Evolutionary conservation across 2,797 vertebrate genomes (phyloP).

Genomic region (Kryptopterus vitreolus): DNA sequence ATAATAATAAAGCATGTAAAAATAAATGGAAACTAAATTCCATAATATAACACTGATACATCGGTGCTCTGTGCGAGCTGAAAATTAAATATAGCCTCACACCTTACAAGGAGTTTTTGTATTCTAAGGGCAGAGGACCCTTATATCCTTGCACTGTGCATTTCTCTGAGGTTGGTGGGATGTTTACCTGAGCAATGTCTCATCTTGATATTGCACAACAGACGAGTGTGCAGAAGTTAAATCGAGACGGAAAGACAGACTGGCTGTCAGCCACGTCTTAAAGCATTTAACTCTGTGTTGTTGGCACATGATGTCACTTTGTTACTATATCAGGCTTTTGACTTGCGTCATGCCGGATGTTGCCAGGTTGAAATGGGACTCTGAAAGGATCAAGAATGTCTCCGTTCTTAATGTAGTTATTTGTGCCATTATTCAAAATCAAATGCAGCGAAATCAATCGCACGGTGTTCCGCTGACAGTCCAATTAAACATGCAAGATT

Average conservation of each 20-base stretch:
- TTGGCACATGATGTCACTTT: constrained; percentile 46
- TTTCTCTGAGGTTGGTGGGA: constrained; percentile 28
- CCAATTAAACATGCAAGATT: constrained; percentile 50
- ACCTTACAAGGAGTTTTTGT: constrained; percentile 46
- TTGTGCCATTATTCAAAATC: not conserved
- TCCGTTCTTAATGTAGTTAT: constrained; percentile 33
- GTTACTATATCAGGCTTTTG: constrained; percentile 35
- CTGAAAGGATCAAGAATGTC: constrained; percentile 39
- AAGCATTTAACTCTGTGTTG: constrained; percentile 29
- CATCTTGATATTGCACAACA: constrained; percentile 8
- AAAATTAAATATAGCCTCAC: constrained; percentile 36
- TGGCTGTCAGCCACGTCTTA: constrained; percentile 14
- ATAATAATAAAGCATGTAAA: constrained; percentile 18
- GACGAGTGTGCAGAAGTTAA: constrained; percentile 28
- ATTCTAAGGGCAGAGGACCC: constrained; percentile 39
- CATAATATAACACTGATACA: not conserved
- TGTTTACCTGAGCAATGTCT: constrained; percentile 31
- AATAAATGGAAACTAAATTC: not conserved
- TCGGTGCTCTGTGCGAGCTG: constrained; percentile 4
- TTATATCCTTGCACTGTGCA: constrained; percentile 32
- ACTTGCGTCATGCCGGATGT: constrained; percentile 39
- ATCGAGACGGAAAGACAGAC: constrained; percentile 45
- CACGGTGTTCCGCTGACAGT: constrained; percentile 44
- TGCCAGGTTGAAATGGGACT: constrained; percentile 12
- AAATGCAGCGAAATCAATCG: constrained; percentile 56